A percentile compares a stretch with the other conserved stretches of the same genome.
Evolutionary conservation across 1,140 invertebrate species (phyloP).

Genomic region (Argopecten irradians): DNA sequence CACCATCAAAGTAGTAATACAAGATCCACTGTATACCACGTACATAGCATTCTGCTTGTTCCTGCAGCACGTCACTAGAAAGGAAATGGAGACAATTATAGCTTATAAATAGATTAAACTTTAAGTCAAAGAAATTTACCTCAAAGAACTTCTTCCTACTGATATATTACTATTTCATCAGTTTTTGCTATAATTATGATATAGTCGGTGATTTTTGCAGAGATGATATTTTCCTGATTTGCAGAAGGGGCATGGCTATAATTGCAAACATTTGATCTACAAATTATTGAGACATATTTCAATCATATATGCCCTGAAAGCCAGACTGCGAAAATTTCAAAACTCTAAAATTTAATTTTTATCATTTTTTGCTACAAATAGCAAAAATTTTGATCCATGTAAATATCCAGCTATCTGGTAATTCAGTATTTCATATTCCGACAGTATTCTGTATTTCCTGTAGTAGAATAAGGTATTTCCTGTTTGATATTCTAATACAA

Average conservation of each 20-base stretch:
- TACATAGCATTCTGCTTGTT: constrained; percentile 93
- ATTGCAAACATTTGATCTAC: neutral
- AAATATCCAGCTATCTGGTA: neutral
- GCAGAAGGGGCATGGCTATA: neutral
- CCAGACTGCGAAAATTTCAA: too few relatives aligned
- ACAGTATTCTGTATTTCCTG: neutral
- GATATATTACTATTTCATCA: neutral
- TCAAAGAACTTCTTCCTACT: neutral
- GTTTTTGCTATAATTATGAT: neutral
- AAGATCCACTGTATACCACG: constrained; percentile 97
- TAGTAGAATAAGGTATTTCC: too few relatives aligned
- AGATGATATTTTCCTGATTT: too few relatives aligned
- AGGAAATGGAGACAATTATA: constrained; percentile 26
- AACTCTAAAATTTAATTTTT: too few relatives aligned
- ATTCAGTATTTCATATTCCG: neutral
- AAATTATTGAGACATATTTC: neutral
- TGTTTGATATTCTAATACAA: neutral
- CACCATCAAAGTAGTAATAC: constrained; percentile 97
- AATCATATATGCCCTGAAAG: too few relatives aligned
- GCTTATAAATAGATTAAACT: neutral
- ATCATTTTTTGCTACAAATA: too few relatives aligned
- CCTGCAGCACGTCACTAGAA: constrained; percentile 85
- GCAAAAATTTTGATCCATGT: neutral
- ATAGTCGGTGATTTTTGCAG: too few relatives aligned
- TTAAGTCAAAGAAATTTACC: neutral